A percentile compares a stretch with the other conserved stretches of the same genome.
These are phyloP conservation scores for Hyppa rectilinea DNA, from an alignment of 2,888 invertebrate genomes.

Conservation along the genomic window DNA sequence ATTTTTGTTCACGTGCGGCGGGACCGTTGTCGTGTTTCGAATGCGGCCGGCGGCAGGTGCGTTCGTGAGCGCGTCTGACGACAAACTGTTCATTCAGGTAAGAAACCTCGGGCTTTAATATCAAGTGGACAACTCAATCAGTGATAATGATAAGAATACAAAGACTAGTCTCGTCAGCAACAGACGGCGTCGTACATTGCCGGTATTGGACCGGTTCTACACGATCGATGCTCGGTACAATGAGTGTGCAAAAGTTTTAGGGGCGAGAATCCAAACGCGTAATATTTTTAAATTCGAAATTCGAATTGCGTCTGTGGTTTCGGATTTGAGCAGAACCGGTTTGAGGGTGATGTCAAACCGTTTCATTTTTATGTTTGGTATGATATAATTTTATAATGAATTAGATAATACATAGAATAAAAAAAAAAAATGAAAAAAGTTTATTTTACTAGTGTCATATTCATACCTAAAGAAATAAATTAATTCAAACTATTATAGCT, in stretches of 20 bases:
- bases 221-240: constrained; percentile 73
- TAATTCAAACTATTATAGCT: too few relatives aligned
- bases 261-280: constrained; percentile 38
- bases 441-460: too few relatives aligned
- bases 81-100: constrained; percentile 77
- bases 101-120: constrained; percentile 77
- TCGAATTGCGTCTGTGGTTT: constrained; percentile 33
- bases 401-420: neutral
- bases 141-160: constrained; percentile 82
- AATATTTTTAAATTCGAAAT: constrained; percentile 53
- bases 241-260: constrained; percentile 61
- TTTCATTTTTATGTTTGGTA: constrained; percentile 2
- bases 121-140: constrained; percentile 84
- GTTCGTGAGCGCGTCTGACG: constrained; percentile 71
- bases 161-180: constrained; percentile 65
- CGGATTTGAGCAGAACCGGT: constrained; percentile 42
- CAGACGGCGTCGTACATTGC: constrained; percentile 59
- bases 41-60: constrained; percentile 69
- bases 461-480: too few relatives aligned
- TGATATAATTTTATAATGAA: neutral
- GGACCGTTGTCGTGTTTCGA: constrained; percentile 62
- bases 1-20: constrained; percentile 70
- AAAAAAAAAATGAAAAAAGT: too few relatives aligned
- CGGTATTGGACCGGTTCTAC: constrained; percentile 73
- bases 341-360: neutral